Percentiles rank a stretch among this genome's conserved stretches.
Conservation (phyloP, 2,888 invertebrate genomes). For the Spilarctia lutea region DNA sequence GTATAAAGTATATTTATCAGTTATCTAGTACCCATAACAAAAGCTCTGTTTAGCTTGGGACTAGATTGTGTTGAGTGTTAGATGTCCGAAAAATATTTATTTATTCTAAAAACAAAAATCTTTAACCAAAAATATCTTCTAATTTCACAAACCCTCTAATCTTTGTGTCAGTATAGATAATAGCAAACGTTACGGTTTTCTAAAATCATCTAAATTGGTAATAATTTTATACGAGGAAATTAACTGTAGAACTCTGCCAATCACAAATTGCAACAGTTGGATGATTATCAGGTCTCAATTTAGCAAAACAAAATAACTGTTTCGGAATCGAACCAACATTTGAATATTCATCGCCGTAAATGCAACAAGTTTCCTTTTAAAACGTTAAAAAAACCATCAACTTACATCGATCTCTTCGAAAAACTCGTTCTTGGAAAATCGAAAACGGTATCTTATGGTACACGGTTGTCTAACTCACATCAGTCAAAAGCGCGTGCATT, state of each 20-base stretch:
- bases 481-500: conserved; percentile 71
- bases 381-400: conserved; percentile 28
- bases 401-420: conserved; percentile 30
- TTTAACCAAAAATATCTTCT: not conserved
- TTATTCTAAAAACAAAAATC: not conserved
- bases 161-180: conserved; percentile 60
- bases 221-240: conserved; percentile 62
- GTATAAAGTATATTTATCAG: too few relatives aligned
- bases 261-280: conserved; percentile 60
- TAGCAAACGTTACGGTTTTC: conserved; percentile 55
- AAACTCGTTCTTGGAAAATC: conserved; percentile 19
- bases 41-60: too few relatives aligned
- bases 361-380: not conserved
- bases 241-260: conserved; percentile 61
- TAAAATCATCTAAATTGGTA: conserved; percentile 65
- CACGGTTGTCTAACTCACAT: conserved; percentile 67
- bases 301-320: conserved; percentile 9
- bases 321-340: not conserved
- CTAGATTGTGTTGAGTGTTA: too few relatives aligned
- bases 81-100: too few relatives aligned
- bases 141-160: conserved; percentile 47
- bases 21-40: too few relatives aligned
- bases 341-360: conserved; percentile 35
- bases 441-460: conserved; percentile 51
- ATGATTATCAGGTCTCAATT: conserved; percentile 30